Base-by-base conservation (phyloP, 1,140 invertebrate genomes). In the Drusus annulatus region DNA sequence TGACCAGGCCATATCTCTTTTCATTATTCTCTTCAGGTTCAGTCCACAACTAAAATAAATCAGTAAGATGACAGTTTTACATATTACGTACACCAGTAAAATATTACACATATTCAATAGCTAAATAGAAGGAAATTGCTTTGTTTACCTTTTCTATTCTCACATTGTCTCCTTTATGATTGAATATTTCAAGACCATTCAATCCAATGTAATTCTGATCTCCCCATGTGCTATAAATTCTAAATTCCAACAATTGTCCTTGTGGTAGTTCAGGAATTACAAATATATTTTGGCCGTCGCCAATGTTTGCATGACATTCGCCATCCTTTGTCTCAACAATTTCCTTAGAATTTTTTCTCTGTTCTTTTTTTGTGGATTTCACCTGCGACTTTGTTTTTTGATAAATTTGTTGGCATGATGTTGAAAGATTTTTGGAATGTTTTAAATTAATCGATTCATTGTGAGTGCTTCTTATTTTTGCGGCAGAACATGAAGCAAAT, bases 181-280 rank as follows among this genome's bases (percentile, higher is more conserved):
- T 92, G 86, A 96, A 96, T 75, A 96, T 88, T 87, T 96, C 95
- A 54, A 96, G 92, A 0, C 95, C 95, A 85, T 95, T 96, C 15
- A 96, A 86, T 13, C 95, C 95, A 65, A 96, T 92, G 84, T 94
- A 94, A 88, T 94, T 92, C 83, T 93, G 92, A 85, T 96, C 95
- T n/a, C 95, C 95, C 95, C 95, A 96, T 19, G 95, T 96, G 5
- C 90, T 92, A 56, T 91, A 88, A 81, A 96, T 94, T 85, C 94
- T 92, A 28, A 96, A 88, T 75, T 92, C 90, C 78, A 96, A 86
- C 68, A 91, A 85, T 84, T 91, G 87, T 15, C 95, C 95, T 83
- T 86, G 87, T 1, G 95, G 95, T 78, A 96, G 87, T 88, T 95
- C 93, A 0, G 95, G 95, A 81, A 96, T 95, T 4, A 60, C 36